Conservation (phyloP, 2,888 invertebrate species). For the Caenorhabditis wallacei region DNA sequence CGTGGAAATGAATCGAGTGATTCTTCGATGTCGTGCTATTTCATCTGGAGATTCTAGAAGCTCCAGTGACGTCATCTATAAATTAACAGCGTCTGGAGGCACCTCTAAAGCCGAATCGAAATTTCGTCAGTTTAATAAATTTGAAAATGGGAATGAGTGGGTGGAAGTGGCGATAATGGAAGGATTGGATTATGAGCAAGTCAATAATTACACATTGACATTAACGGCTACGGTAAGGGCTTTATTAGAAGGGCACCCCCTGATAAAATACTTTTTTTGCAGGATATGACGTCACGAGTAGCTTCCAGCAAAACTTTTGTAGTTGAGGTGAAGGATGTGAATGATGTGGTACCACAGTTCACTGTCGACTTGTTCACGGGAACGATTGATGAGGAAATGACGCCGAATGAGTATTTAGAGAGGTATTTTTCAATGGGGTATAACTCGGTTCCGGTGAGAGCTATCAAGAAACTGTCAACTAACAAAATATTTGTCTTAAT, state of each 20-base stretch:
- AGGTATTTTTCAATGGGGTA: constrained; percentile 38
- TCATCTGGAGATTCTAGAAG: constrained; percentile 70
- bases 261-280: constrained; percentile 3
- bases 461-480: no score
- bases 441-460: no score
- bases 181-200: constrained; percentile 80
- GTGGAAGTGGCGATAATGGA: constrained; percentile 80
- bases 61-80: constrained; percentile 45
- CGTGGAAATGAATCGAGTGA: constrained; percentile 76
- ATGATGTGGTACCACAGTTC: constrained; percentile 89
- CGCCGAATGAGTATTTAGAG: constrained; percentile 78
- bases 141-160: constrained; percentile 74
- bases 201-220: constrained; percentile 80
- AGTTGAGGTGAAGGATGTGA: constrained; percentile 96
- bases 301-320: constrained; percentile 91
- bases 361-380: constrained; percentile 82
- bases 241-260: no score
- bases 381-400: constrained; percentile 80
- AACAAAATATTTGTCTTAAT: no score
- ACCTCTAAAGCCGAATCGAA: constrained; percentile 70
- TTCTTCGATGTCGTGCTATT: constrained; percentile 78
- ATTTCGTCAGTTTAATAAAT: constrained; percentile 80
- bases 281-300: constrained; percentile 80
- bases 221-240: constrained; percentile 80
- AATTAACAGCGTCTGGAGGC: constrained; percentile 62